Evolutionary conservation across 2,113 vertebrate genomes (phyloP).

Genomic region (Naja naja): DNA sequence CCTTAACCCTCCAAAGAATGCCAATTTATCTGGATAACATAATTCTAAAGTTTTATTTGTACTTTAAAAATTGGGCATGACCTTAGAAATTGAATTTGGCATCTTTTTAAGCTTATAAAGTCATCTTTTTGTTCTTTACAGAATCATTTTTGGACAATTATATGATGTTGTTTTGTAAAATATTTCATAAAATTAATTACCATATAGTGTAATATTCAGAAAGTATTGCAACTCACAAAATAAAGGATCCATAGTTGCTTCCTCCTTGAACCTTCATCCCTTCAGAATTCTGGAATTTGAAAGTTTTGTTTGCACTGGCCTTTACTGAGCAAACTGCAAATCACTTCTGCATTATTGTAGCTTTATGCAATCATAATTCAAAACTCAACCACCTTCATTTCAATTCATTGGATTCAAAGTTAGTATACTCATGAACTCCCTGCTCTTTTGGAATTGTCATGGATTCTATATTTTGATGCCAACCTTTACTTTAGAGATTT

Average conservation of each 20-base stretch:
- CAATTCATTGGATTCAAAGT: neutral
- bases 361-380: neutral
- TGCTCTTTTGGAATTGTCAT: neutral
- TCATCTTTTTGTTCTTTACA: neutral
- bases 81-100: slow-evolving; percentile 21
- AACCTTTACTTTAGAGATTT: neutral
- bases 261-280: neutral
- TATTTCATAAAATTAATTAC: neutral
- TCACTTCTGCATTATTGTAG: neutral
- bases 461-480: neutral
- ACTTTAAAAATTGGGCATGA: slow-evolving; percentile 31
- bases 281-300: neutral
- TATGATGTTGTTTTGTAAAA: neutral
- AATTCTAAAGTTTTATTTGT: slow-evolving; percentile 33
- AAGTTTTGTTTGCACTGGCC: neutral
- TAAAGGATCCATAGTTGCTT: neutral
- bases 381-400: neutral
- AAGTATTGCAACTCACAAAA: neutral
- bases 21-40: slow-evolving; percentile 42
- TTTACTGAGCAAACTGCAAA: neutral
- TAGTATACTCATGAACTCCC: neutral
- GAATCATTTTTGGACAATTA: neutral
- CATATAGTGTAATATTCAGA: neutral
- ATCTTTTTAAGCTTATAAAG: slow-evolving; percentile 3
- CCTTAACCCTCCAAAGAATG: slow-evolving; percentile 51